Percentiles rank a stretch among this genome's conserved stretches.
Evolutionary conservation across 2,113 vertebrate genomes (phyloP).

Genomic region (Nothoprocta pentlandii): DNA sequence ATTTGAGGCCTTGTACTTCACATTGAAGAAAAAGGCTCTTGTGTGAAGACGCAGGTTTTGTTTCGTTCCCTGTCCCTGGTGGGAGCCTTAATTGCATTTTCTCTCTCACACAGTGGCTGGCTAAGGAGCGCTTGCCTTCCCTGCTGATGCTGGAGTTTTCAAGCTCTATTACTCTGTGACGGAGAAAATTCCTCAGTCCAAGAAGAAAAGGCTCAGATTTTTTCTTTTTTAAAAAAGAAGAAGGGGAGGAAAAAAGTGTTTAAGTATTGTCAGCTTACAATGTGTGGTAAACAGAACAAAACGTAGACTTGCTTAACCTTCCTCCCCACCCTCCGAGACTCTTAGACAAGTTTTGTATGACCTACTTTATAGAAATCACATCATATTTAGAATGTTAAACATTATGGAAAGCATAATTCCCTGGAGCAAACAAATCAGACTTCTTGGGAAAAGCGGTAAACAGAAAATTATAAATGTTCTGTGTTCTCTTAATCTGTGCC

Average conservation of each 20-base stretch:
- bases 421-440: constrained; percentile 56
- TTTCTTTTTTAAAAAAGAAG: not conserved
- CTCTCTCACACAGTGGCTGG: constrained; percentile 87
- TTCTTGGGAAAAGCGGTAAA: constrained; percentile 67
- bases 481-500: constrained; percentile 56
- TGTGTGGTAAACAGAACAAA: constrained; percentile 75
- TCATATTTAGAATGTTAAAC: constrained; percentile 63
- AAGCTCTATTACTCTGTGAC: constrained; percentile 86
- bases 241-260: constrained; percentile 56
- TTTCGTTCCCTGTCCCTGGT: constrained; percentile 85
- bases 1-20: constrained; percentile 83
- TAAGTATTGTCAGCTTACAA: constrained; percentile 77
- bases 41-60: constrained; percentile 86
- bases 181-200: constrained; percentile 81
- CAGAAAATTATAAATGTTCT: constrained; percentile 61
- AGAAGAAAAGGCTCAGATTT: constrained; percentile 79
- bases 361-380: constrained; percentile 62
- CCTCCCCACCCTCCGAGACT: constrained; percentile 21
- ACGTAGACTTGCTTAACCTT: constrained; percentile 65
- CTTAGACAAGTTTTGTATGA: constrained; percentile 61
- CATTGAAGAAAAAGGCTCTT: constrained; percentile 83
- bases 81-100: constrained; percentile 91
- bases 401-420: constrained; percentile 45
- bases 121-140: constrained; percentile 83
- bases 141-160: constrained; percentile 86